Percentiles rank a stretch among this genome's conserved stretches.
phyloP scores from a whole-genome alignment of 92 coral and sea anemone genomes.

The Porites cylindrica region DNA sequence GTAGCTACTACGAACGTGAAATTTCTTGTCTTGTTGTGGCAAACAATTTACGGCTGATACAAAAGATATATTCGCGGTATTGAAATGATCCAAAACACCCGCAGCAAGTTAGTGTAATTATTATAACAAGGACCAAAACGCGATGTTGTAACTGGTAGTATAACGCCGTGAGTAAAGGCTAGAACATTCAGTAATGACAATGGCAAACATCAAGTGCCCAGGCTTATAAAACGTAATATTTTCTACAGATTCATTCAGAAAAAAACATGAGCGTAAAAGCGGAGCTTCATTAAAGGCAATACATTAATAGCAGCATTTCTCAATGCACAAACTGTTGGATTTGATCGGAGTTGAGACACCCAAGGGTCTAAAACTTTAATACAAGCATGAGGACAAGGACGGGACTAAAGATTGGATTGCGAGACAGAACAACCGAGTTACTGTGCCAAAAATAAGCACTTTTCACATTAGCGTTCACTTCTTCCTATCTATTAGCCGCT shows the following conservation, averaged over 20 bases:
- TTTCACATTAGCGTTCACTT: too few species aligned
- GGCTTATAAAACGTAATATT: not conserved
- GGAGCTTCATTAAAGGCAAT: not conserved
- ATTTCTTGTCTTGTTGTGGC: constrained; percentile 35
- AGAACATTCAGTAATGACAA: not conserved
- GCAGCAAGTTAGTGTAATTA: not conserved
- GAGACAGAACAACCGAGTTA: too few species aligned
- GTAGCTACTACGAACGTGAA: constrained; percentile 6
- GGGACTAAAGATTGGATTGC: too few species aligned
- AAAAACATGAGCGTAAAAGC: not conserved
- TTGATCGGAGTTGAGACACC: not conserved
- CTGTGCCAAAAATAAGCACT: too few species aligned
- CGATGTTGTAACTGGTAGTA: not conserved
- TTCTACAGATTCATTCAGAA: too few species aligned
- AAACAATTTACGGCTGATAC: constrained; percentile 36
- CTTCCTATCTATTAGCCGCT: too few species aligned
- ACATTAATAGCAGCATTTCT: not conserved
- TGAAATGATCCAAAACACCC: not conserved
- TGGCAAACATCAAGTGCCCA: not conserved
- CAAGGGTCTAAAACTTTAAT: not conserved
- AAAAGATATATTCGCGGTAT: not conserved
- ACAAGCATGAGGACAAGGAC: too few species aligned
- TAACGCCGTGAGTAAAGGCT: not conserved
- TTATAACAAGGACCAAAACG: not conserved
- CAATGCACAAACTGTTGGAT: not conserved